Evolutionary conservation across 1,140 invertebrate species (phyloP), one percentile per base, ranked within the genome.

Genomic region (Teleopsis dalmanni): DNA sequence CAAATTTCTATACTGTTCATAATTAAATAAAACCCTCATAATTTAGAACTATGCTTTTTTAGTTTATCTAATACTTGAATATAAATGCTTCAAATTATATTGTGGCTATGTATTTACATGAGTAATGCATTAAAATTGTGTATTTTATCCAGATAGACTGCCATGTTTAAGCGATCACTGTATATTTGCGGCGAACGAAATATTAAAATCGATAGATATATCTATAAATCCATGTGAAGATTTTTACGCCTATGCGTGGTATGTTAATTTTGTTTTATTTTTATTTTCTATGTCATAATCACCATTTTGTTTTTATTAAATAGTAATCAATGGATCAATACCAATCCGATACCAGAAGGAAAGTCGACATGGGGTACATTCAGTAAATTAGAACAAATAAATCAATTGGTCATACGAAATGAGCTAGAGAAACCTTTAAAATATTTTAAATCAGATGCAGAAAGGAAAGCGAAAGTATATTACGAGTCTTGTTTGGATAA

Each of bases 301-400:
- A 18, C 10, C 4, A 25, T 34, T 23, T 38, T 35, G 10, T 44
- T 16, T 9, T 19, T 11, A 13, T 31, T n/a, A n/a, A n/a, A 0
- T 19, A 68, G 65, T 63, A 92, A 92, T 13, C 87, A 88, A 1
- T 97, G 93, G 93, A 83, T 94, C 21, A 82, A 83, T 58, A 82
- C 84, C 38, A 95, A 96, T 73, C 90, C 91, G 0, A 88, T 95
- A 51, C 94, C 94, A 0, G 86, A 87, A 68, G 88, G 83, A n/a
- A 88, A 91, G 65, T 86, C 86, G n/a, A 85, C 82, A 42, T 96
- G 93, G 93, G 89, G 89, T 16, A 94, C 91, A n/a, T 96, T 96
- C 70, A 85, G 85, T 35, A 93, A 95, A 69, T 76, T 97, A 35
- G 90, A 92, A 66, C 84, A 95, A 59, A 82, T 92, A 59, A 96